These are phyloP conservation scores for Tichodroma muraria DNA, from an alignment of 2,113 vertebrate species.

Conservation along the genomic window DNA sequence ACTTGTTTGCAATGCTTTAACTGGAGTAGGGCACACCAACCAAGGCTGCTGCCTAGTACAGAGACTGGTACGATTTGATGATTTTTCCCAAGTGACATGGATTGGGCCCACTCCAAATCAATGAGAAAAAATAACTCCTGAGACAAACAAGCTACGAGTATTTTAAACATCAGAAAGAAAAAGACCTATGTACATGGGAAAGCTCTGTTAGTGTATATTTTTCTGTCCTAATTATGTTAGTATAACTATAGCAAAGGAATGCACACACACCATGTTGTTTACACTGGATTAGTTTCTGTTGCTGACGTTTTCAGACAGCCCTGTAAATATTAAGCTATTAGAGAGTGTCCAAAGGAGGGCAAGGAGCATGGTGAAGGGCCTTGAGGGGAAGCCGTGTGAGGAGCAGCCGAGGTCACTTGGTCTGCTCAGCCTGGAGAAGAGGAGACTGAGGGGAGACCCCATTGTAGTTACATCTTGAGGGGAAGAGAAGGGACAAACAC, in stretches of 20 bases:
- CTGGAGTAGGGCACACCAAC: neutral
- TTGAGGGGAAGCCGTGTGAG: neutral
- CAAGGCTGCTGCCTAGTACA: neutral
- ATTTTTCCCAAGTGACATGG: neutral
- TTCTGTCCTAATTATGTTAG: neutral
- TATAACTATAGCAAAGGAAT: neutral
- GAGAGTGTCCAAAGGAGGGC: neutral
- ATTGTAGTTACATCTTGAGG: neutral
- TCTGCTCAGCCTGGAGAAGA: neutral
- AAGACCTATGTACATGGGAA: neutral
- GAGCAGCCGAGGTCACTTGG: neutral
- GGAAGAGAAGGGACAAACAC: neutral
- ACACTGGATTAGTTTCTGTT: neutral
- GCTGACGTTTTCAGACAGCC: neutral
- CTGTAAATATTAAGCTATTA: neutral
- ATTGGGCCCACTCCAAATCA: neutral
- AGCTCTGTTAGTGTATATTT: neutral
- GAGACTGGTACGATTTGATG: neutral
- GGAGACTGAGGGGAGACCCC: neutral
- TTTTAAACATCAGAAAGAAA: conserved; percentile 11
- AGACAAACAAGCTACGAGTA: neutral
- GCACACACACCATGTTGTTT: neutral
- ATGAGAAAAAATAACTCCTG: neutral
- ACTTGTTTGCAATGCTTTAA: neutral
- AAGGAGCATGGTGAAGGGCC: neutral